Base-by-base conservation (phyloP, 2,797 vertebrate species). In the Bovichtus variegatus region DNA sequence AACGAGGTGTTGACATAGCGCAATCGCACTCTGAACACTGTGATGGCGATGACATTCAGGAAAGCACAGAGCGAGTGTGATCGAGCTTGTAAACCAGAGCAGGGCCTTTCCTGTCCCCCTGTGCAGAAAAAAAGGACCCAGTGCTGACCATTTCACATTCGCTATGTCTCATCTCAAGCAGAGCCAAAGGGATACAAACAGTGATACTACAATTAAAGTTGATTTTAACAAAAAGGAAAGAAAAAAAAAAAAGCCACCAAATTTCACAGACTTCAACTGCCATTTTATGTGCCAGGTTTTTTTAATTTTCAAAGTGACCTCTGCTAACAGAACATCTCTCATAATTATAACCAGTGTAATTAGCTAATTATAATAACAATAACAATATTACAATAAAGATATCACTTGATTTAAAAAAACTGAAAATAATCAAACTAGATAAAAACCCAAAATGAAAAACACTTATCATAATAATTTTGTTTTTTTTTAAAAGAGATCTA, bases 321-420 rank as follows among this genome's bases (percentile, higher is more conserved):
- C 90, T 93, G 92, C 94, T 94, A 95, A 95, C 94, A 94, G 93
- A 95, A 95, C 92, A 94, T 89, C 91, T 93, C 88, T 94, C 91
- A 94, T 93, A 94, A 94, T 94, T 90, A 92, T 94, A 94, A 95
- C 93, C 90, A 93, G 91, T 94, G 92, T 94, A 94, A 93, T 95
- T 91, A 92, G 91, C 94, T 95, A 95, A 96, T 95, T 92, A 95
- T 93, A 95, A 94, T 94, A 96, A 95, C 93, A 96, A 93, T 93
- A 96, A 96, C 94, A 96, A 95, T 95, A 95, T 93, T 95, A 96
- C 95, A 96, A 94, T 94, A 94, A 95, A 95, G 92, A 94, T 93
- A 95, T 94, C 94, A 95, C 92, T 94, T 84, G 90, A 91, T 93
- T 92, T 91, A 85, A 87, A 90, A 87, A 88, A 86, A 89, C 78